phyloP scores from a whole-genome alignment of 2,888 invertebrate genomes.

The Aricia artaxerxes region DNA sequence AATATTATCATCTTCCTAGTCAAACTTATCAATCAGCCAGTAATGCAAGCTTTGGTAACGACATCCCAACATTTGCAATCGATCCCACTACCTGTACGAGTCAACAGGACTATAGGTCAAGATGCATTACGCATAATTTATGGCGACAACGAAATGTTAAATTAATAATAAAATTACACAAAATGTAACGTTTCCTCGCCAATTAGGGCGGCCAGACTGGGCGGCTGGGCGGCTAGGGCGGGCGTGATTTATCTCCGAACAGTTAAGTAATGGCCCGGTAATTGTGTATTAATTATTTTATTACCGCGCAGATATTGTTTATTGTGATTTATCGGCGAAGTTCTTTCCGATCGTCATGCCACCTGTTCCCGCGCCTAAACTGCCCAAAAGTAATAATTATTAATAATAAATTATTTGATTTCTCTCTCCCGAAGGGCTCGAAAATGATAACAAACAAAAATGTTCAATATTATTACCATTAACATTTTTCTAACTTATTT shows the following conservation, averaged over 20 bases:
- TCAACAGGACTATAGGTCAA: neutral
- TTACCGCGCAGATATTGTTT: constrained; percentile 54
- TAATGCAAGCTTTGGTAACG: too few relatives aligned
- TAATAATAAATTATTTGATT: neutral
- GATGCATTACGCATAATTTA: neutral
- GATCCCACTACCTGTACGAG: neutral
- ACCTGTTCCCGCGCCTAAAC: neutral
- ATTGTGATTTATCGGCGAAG: constrained; percentile 51
- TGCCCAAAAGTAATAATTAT: neutral
- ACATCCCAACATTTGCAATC: too few relatives aligned
- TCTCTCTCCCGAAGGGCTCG: neutral
- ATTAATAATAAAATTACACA: neutral
- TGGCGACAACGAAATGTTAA: neutral
- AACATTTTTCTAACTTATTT: neutral
- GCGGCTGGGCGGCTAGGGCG: constrained; percentile 1
- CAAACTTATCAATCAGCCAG: too few relatives aligned
- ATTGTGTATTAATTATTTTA: constrained; percentile 58
- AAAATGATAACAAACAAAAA: neutral
- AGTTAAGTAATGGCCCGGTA: constrained; percentile 46
- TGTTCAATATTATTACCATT: neutral
- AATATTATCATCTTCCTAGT: too few relatives aligned
- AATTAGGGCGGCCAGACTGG: neutral
- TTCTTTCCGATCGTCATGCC: constrained; percentile 20
- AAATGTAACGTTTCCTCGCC: constrained; percentile 10
- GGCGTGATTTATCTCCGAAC: constrained; percentile 37